These are phyloP conservation scores for Aythya fuligula DNA, from an alignment of 2,797 vertebrate species.

Conservation along the genomic window DNA sequence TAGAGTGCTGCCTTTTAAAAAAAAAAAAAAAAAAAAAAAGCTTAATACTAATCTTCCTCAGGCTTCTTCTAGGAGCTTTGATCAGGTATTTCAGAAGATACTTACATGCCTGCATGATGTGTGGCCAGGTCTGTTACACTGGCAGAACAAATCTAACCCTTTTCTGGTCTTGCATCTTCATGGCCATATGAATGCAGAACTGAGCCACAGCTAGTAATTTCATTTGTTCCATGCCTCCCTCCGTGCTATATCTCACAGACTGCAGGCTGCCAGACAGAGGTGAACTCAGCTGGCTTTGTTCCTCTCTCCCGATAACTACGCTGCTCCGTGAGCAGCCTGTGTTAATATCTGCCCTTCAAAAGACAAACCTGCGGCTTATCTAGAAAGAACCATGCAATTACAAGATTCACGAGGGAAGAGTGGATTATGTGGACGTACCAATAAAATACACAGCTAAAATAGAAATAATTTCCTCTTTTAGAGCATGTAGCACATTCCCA, in stretches of 20 bases:
- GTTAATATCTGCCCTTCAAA: not conserved
- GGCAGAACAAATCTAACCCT: not conserved
- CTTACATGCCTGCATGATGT: not conserved
- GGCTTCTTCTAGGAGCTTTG: not conserved
- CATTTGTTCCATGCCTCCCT: not conserved
- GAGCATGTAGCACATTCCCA: not conserved
- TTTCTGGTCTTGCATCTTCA: not conserved
- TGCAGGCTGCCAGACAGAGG: not conserved
- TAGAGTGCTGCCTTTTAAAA: not conserved
- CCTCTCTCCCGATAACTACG: not conserved
- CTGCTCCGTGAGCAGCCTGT: not conserved
- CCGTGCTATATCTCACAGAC: not conserved
- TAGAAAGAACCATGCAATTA: not conserved
- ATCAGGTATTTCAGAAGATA: not conserved
- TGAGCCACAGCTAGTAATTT: not conserved
- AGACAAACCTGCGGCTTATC: not conserved
- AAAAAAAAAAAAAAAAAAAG: not conserved
- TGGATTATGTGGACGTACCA: not conserved
- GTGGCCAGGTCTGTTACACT: not conserved
- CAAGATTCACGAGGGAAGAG: not conserved
- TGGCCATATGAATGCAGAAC: not conserved
- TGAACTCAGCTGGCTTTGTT: fast-evolving
- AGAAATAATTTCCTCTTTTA: not conserved
- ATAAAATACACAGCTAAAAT: not conserved
- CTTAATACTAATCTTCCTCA: conserved; percentile 1